These are phyloP conservation scores for Atethmia centrago DNA, from an alignment of 2,888 invertebrate species.

Conservation along the genomic window DNA sequence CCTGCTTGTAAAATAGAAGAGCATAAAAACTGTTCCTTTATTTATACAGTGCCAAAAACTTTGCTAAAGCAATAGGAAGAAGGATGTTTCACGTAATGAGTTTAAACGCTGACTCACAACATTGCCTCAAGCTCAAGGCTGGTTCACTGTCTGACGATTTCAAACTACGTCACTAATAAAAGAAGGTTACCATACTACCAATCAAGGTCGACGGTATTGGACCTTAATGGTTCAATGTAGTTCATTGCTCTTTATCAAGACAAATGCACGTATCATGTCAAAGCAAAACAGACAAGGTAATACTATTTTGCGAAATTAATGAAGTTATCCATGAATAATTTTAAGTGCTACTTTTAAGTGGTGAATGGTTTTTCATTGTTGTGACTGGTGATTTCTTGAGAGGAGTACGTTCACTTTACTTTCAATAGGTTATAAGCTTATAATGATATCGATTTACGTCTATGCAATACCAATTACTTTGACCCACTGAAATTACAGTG, in stretches of 20 bases:
- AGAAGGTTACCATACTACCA: slow-evolving; percentile 1
- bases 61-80: background rate
- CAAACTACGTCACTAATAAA: slow-evolving; percentile 20
- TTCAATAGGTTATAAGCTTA: no score
- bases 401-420: no score
- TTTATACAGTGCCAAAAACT: background rate
- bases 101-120: slow-evolving; percentile 9
- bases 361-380: background rate
- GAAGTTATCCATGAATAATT: background rate
- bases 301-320: background rate
- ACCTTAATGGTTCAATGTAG: slow-evolving; percentile 16
- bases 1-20: no score
- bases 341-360: background rate
- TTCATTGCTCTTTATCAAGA: slow-evolving; percentile 48
- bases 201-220: slow-evolving; percentile 25
- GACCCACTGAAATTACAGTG: no score
- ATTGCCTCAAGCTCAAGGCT: slow-evolving; percentile 37
- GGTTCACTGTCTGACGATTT: background rate
- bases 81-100: background rate
- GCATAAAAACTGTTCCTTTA: no score
- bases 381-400: no score
- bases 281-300: slow-evolving; percentile 18
- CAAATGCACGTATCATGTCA: background rate
- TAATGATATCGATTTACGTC: no score
- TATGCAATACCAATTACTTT: no score